Percentiles rank a stretch among this genome's conserved stretches.
These are phyloP conservation scores for Cynocephalus volans DNA, from an alignment of 2,113 vertebrate species.

Conservation along the genomic window DNA sequence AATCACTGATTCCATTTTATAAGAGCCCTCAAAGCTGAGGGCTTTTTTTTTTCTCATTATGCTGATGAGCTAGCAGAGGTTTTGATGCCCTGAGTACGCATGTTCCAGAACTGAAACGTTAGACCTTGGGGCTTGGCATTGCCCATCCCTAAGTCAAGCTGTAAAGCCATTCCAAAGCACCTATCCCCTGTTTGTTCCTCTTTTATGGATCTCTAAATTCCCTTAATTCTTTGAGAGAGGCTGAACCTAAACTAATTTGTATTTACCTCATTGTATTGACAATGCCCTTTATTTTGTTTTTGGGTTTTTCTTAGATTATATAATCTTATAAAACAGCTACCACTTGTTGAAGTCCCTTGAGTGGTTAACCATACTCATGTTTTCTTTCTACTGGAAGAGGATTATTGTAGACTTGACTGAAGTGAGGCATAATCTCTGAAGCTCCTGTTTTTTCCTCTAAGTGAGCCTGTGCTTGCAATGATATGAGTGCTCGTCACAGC, in stretches of 20 bases:
- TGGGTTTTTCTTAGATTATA: not conserved
- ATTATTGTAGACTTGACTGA: not conserved
- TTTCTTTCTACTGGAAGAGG: not conserved
- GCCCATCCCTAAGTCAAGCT: constrained; percentile 37
- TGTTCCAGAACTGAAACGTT: not conserved
- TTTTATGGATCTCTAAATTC: constrained; percentile 22
- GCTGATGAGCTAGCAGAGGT: not conserved
- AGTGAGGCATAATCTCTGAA: constrained; percentile 38
- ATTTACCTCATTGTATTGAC: constrained; percentile 7
- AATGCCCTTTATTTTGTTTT: constrained; percentile 3
- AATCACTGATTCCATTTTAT: not conserved
- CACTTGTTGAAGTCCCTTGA: not conserved
- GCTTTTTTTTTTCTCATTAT: not conserved
- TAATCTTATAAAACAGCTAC: not conserved
- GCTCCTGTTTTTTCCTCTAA: not conserved
- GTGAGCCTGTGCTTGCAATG: not conserved
- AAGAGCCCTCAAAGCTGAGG: not conserved
- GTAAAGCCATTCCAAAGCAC: not conserved
- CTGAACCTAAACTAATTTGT: not conserved
- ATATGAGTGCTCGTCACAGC: not conserved
- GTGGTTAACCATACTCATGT: not conserved
- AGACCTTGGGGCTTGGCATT: not conserved
- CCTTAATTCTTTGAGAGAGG: not conserved
- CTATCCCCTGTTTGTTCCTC: not conserved
- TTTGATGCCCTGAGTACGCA: not conserved